A percentile compares a stretch with the other conserved stretches of the same genome.
These are phyloP conservation scores for Hoplostethus mediterraneus DNA, from an alignment of 2,797 vertebrate species.

Conservation along the genomic window DNA sequence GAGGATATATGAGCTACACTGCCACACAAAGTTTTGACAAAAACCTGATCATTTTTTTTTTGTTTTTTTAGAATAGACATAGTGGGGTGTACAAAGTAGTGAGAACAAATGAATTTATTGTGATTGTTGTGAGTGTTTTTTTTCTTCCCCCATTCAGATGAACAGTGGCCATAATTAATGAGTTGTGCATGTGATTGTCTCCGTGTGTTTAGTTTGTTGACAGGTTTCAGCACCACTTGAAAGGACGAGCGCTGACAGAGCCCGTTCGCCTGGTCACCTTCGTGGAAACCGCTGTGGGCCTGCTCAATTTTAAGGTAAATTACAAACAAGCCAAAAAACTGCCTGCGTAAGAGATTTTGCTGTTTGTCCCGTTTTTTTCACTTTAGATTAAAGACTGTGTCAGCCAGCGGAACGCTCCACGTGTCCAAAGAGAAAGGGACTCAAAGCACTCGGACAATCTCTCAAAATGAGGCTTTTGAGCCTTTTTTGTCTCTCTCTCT, in stretches of 20 bases:
- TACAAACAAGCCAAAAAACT: constrained; percentile 70
- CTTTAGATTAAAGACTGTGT: constrained; percentile 74
- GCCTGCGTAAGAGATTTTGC: constrained; percentile 71
- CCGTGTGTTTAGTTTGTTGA: constrained; percentile 94
- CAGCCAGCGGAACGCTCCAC: constrained; percentile 59
- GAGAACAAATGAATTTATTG: constrained; percentile 53
- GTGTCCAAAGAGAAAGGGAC: constrained; percentile 67
- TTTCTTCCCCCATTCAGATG: constrained; percentile 39
- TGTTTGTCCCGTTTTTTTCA: constrained; percentile 69
- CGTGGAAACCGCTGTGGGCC: constrained; percentile 98
- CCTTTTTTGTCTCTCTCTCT: constrained; percentile 37
- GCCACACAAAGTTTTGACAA: background rate
- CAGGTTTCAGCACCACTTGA: constrained; percentile 92
- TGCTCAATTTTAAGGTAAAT: constrained; percentile 99
- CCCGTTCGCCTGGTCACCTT: constrained; percentile 97
- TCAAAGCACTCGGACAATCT: constrained; percentile 66
- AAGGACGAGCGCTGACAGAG: constrained; percentile 91
- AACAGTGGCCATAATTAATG: constrained; percentile 71
- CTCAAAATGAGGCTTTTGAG: constrained; percentile 66
- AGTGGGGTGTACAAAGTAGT: constrained; percentile 3
- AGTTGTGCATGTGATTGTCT: constrained; percentile 62
- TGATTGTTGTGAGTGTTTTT: constrained; percentile 39
- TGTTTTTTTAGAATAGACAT: no score
- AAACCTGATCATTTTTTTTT: background rate
- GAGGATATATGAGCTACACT: background rate